Percentiles rank a stretch among this genome's conserved stretches.
phyloP scores from a whole-genome alignment of 2,113 vertebrate species.

The Natator depressus region DNA sequence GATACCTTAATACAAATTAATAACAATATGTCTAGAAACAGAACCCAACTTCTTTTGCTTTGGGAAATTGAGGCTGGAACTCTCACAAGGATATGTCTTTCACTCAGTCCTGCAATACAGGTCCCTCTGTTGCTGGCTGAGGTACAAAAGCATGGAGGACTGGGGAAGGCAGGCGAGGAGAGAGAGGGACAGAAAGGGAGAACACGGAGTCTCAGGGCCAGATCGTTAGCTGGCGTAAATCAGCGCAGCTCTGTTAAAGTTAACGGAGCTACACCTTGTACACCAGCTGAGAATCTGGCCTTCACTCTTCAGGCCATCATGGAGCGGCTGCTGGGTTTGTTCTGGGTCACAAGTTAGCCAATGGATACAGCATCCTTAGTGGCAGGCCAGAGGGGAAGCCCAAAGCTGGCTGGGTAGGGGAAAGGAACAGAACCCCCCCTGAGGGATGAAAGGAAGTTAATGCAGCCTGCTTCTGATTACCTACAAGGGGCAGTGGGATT shows the following conservation, averaged over 20 bases:
- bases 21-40: not conserved
- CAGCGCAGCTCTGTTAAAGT: not conserved
- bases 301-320: not conserved
- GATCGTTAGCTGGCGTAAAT: not conserved
- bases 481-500: not conserved
- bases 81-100: not conserved
- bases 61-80: not conserved
- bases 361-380: not conserved
- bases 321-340: not conserved
- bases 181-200: not conserved
- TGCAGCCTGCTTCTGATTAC: not conserved
- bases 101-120: rapidly evolving
- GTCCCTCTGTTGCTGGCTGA: not conserved
- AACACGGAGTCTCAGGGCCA: not conserved
- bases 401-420: not conserved
- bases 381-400: not conserved
- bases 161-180: not conserved
- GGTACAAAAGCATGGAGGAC: not conserved
- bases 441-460: not conserved
- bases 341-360: not conserved
- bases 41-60: not conserved
- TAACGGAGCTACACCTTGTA: not conserved
- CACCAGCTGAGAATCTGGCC: not conserved
- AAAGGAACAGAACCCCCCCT: not conserved
- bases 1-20: not conserved